A percentile compares a stretch with the other conserved stretches of the same genome.
These are phyloP conservation scores for Onychostoma macrolepis DNA, from an alignment of 2,113 vertebrate genomes.

Conservation along the genomic window DNA sequence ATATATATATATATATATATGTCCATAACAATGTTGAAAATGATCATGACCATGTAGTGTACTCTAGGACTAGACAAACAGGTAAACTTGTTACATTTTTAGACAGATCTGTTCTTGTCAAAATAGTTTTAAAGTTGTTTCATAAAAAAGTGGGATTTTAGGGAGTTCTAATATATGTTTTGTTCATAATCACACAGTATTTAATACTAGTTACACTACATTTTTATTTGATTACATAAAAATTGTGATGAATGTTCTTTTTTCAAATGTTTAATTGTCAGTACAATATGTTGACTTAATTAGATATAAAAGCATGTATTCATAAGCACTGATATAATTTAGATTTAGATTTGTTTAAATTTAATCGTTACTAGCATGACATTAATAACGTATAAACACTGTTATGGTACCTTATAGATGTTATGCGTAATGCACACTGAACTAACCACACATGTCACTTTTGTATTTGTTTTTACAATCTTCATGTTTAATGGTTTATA, in stretches of 20 bases:
- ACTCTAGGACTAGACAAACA: neutral
- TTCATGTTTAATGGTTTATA: neutral
- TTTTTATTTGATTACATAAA: slow-evolving; percentile 10
- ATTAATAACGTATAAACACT: neutral
- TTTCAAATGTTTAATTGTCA: slow-evolving; percentile 4
- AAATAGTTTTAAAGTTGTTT: neutral
- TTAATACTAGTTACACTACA: slow-evolving; percentile 5
- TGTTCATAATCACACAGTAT: neutral
- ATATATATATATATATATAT: too few relatives aligned
- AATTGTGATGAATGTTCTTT: neutral
- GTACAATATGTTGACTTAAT: neutral
- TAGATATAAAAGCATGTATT: neutral
- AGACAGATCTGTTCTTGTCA: neutral
- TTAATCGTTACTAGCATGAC: neutral
- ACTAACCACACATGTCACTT: neutral
- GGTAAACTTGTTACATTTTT: neutral
- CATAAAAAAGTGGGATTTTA: neutral
- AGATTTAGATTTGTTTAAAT: neutral
- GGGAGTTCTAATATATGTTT: neutral
- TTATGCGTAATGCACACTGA: neutral
- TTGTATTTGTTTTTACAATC: slow-evolving; percentile 4
- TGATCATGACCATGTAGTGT: neutral
- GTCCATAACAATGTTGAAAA: neutral
- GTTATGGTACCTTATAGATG: slow-evolving; percentile 3
- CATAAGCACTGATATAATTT: neutral